phyloP scores from a whole-genome alignment of 2,113 vertebrate species.

The Nothocercus julius region DNA sequence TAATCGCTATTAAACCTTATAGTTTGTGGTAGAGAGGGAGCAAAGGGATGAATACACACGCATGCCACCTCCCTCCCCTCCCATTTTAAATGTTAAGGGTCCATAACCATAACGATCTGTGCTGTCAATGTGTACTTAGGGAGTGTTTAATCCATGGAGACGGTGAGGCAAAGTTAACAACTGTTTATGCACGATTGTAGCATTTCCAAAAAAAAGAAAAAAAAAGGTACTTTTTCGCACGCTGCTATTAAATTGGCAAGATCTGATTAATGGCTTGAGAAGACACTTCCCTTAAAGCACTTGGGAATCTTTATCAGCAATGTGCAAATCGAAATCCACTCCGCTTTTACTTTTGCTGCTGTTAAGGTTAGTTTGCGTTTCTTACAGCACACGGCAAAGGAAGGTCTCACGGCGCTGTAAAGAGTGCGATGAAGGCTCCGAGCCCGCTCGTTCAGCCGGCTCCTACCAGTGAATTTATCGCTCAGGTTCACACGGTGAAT shows the following conservation, averaged over 20 bases:
- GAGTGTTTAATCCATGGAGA: constrained; percentile 28
- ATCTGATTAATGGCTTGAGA: neutral
- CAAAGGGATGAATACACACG: constrained; percentile 49
- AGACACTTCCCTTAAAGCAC: neutral
- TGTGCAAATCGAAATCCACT: neutral
- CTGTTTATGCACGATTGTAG: neutral
- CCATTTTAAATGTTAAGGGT: constrained; percentile 69
- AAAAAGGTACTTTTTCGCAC: neutral
- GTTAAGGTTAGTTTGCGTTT: neutral
- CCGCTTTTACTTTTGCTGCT: neutral
- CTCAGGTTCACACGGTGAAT: neutral
- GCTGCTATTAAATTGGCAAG: neutral
- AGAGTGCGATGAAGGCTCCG: neutral
- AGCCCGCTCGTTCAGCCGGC: neutral
- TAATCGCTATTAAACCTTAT: constrained; percentile 79
- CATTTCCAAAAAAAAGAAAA: neutral
- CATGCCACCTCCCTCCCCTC: neutral
- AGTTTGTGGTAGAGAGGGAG: constrained; percentile 75
- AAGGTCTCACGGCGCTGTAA: neutral
- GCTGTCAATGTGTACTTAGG: constrained; percentile 5
- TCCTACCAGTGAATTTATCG: rapidly evolving
- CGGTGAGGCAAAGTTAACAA: neutral
- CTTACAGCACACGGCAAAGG: neutral
- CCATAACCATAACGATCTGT: constrained; percentile 30
- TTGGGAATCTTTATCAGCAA: neutral